Evolutionary conservation across 2,797 vertebrate genomes (phyloP).

Genomic region (Chrysocyon brachyurus): DNA sequence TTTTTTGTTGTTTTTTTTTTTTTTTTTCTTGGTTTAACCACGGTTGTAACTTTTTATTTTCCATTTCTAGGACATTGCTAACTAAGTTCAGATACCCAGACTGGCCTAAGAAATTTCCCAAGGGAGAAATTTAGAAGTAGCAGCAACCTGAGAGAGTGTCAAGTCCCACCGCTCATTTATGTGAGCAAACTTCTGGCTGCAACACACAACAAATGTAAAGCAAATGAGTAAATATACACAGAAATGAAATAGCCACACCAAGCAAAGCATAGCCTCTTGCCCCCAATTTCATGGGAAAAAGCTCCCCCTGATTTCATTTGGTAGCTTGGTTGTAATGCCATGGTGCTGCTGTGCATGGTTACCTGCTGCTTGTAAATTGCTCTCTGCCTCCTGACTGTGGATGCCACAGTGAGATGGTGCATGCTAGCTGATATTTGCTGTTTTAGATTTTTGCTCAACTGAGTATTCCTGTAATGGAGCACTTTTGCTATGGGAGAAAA

Average conservation of each 20-base stretch:
- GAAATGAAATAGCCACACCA: slow-evolving; percentile 68
- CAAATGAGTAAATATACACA: slow-evolving; percentile 61
- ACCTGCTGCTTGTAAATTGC: slow-evolving; percentile 80
- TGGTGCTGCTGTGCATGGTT: not conserved
- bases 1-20: slow-evolving; percentile 55
- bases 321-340: slow-evolving; percentile 54
- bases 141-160: slow-evolving; percentile 45
- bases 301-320: slow-evolving; percentile 78
- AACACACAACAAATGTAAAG: slow-evolving; percentile 68
- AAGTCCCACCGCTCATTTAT: slow-evolving; percentile 47
- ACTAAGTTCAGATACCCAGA: not conserved
- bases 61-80: slow-evolving; percentile 72
- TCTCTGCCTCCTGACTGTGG: slow-evolving; percentile 77
- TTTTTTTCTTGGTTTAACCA: slow-evolving; percentile 33
- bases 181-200: slow-evolving; percentile 17
- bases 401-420: slow-evolving; percentile 72
- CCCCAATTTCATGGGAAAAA: slow-evolving; percentile 80
- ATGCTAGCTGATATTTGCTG: not conserved
- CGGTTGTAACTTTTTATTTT: slow-evolving; percentile 65
- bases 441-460: slow-evolving; percentile 17
- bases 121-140: slow-evolving; percentile 39
- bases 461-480: not conserved
- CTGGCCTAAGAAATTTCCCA: slow-evolving; percentile 70
- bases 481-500: not conserved
- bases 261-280: slow-evolving; percentile 69